Conservation (phyloP, 2,113 vertebrate species). For the Cyprinodon tularosa region DNA sequence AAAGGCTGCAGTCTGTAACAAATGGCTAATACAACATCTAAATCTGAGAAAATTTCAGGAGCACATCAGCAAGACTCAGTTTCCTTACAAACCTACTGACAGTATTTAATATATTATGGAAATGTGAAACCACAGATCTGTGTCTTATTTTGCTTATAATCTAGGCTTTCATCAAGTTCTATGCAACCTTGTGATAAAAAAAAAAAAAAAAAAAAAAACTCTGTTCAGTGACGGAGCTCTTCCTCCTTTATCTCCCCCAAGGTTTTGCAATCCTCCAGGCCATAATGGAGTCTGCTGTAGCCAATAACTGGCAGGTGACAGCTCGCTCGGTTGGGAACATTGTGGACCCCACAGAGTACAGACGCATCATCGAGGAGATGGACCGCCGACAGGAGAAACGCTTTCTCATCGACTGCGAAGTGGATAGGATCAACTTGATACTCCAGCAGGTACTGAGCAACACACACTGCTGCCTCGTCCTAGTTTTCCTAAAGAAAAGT, state of each 20-base stretch:
- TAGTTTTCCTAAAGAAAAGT: conserved; percentile 1
- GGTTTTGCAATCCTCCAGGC: conserved; percentile 97
- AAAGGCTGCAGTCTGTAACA: too few relatives aligned
- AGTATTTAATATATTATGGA: neutral
- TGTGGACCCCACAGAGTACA: conserved; percentile 90
- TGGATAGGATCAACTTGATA: conserved; percentile 93
- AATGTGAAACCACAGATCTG: conserved; percentile 4
- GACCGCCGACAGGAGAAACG: conserved; percentile 96
- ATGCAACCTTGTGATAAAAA: conserved; percentile 17
- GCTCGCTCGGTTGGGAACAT: conserved; percentile 95
- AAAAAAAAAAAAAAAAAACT: neutral
- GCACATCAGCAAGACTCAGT: too few relatives aligned
- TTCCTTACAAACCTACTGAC: neutral
- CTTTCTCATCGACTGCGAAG: conserved; percentile 97
- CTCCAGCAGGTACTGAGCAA: conserved; percentile 90
- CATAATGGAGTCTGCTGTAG: conserved; percentile 97
- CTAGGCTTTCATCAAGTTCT: conserved; percentile 17
- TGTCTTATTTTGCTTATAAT: neutral
- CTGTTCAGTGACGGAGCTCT: conserved; percentile 36
- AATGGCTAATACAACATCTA: too few relatives aligned
- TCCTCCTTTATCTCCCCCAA: conserved; percentile 70
- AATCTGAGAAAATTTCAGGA: neutral
- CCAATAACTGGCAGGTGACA: conserved; percentile 99
- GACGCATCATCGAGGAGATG: conserved; percentile 97
- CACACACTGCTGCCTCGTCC: neutral